Base-by-base conservation (phyloP, 2,888 invertebrate genomes). In the Sabellastarte sp. region DNA sequence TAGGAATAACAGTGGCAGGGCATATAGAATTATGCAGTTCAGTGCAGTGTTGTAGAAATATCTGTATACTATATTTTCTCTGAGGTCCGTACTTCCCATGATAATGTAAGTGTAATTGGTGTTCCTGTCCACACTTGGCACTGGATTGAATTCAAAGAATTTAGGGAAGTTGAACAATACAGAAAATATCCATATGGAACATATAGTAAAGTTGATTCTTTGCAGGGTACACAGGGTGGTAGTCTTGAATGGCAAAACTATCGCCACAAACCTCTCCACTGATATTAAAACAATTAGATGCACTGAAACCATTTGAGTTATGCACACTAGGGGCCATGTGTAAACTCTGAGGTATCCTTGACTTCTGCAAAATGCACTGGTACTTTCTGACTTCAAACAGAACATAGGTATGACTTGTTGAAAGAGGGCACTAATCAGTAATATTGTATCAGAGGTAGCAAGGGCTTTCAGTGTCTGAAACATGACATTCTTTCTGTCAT, bases 381-480 rank as follows among this genome's bases (percentile, higher is more conserved):
- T 41, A 20, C 10, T 15, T 10, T 41, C 10, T 10, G 20, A 41
- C 10, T 20, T 41, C 10, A 20, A 10, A 20, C 41, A 41, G 20
- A 41, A 41, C 41, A 41, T 41, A 15, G 41, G 41, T 15, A 41
- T 61, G 28, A 70, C 63, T 59, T 72, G 72, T 50, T 72, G 72
- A 2, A 68, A 26, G n/a, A 69, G 29, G 57, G 72, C 72, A 20
- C 57, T 51, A 4, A 64, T 28, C 2, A 73, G 68, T 20, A 73
- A 62, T 10, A 73, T 32, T 4, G 69, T 30, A 50, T 73, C 73
- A 26, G 69, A 65, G 24, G 65, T 52, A 29, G 73, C 71, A 20
- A 73, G 67, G 2, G 71, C 71, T 57, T 69, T 68, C 55, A 72
- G 66, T 1, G 69, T 64, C 29, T 61, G 53, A 58, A 70, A 70